Conservation (phyloP, 2,888 invertebrate species). For the Poecilobothrus nobilitatus region DNA sequence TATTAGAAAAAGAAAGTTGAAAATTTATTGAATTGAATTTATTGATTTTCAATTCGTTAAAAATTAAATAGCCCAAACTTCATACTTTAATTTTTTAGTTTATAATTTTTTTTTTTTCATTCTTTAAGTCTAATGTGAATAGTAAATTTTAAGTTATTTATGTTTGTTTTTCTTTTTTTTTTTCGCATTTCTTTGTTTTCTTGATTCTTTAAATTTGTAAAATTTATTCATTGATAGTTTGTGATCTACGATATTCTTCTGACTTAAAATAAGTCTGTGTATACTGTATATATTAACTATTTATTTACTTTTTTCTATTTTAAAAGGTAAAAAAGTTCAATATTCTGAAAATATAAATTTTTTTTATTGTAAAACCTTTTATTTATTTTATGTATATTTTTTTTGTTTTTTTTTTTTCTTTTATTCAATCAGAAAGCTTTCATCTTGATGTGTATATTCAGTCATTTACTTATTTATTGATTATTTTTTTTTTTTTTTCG, state of each 20-base stretch:
- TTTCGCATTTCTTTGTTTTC: too few relatives aligned
- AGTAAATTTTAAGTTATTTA: too few relatives aligned
- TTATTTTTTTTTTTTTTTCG: too few relatives aligned
- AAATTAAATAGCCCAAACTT: not conserved
- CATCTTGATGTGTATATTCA: not conserved
- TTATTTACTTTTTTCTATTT: not conserved
- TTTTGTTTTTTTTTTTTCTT: not conserved
- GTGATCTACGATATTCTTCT: not conserved
- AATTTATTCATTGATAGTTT: slow-evolving; percentile 3
- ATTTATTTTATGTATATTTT: not conserved
- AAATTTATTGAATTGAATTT: too few relatives aligned
- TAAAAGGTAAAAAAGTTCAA: not conserved
- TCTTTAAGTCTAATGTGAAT: too few relatives aligned
- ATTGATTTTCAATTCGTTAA: too few relatives aligned
- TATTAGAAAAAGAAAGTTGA: too few relatives aligned
- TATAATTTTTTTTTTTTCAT: not conserved
- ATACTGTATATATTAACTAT: too few relatives aligned
- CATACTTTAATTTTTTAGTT: not conserved
- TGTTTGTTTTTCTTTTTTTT: too few relatives aligned
- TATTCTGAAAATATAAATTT: not conserved
- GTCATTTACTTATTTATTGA: not conserved
- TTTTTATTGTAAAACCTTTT: not conserved
- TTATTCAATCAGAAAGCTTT: not conserved
- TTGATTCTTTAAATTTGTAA: not conserved
- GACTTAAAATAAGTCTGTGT: not conserved